phyloP scores from a whole-genome alignment of 2,888 invertebrate species.

The Malacosoma neustria region DNA sequence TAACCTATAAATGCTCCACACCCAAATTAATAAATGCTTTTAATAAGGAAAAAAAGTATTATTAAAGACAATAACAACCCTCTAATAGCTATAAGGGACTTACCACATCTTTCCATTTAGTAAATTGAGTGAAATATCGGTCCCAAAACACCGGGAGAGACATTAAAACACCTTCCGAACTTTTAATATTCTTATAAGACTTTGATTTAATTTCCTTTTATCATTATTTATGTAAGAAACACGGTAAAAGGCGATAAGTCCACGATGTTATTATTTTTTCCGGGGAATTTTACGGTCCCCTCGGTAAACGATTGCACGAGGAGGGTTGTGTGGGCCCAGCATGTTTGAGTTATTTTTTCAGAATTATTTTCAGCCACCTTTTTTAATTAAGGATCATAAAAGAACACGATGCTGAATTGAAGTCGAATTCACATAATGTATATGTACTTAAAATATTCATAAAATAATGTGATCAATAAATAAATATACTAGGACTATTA shows the following conservation, averaged over 20 bases:
- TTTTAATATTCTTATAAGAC: constrained; percentile 74
- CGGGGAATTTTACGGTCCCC: constrained; percentile 40
- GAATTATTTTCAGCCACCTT: too few species aligned
- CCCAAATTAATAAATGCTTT: constrained; percentile 43
- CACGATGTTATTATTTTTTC: constrained; percentile 55
- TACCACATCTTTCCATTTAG: constrained; percentile 55
- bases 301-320: constrained; percentile 24
- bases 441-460: too few species aligned
- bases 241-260: constrained; percentile 63
- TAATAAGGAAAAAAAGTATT: constrained; percentile 32
- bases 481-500: too few species aligned
- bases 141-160: constrained; percentile 61
- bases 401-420: too few species aligned
- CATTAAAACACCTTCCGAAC: constrained; percentile 67
- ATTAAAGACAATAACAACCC: constrained; percentile 38
- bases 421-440: too few species aligned
- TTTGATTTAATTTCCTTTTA: constrained; percentile 75
- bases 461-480: too few species aligned
- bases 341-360: too few species aligned
- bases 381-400: too few species aligned
- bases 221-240: constrained; percentile 72
- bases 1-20: constrained; percentile 30
- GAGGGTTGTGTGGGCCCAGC: constrained; percentile 38
- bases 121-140: constrained; percentile 70
- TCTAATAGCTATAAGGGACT: constrained; percentile 36